Base-by-base conservation (phyloP, 2,797 vertebrate species). In the Xenentodon cancila region DNA sequence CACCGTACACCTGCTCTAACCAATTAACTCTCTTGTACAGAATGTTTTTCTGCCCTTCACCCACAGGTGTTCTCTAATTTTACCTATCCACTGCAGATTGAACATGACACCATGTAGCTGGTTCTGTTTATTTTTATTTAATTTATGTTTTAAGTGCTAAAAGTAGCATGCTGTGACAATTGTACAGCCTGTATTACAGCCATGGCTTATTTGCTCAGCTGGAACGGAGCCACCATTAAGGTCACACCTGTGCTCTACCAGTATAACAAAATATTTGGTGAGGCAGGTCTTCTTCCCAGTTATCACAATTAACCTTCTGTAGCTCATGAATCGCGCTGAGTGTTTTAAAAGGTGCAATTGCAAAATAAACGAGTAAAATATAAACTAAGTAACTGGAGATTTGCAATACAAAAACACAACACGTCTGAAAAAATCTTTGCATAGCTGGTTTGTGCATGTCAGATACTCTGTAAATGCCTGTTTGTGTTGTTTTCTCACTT, bases 141-240 rank as follows among this genome's bases (percentile, higher is more conserved):
- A 20, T 22, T 6, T 13, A 48, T 13, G 19, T 46, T 20, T 42
- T 3, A 6, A 4, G 19, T 50, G 19, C 27, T 40, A 55, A 42
- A 37, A 53, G 51, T 37, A 42, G 20, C 49, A 58, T 65, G 56
- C 48, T 53, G 53, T 45, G 53, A 49, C 56, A 63, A 44, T 21
- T 30, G 22, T 30, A 17, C 27, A 66, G n/a, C 46, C 46, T 48
- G 20, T 40, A 22, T 50, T 53, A 37, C 37, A 47, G 16, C 43
- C 45, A 53, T 16, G 30, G 48, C 70, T 71, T 37, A 18, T 53
- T 68, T 71, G 53, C 21, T 45, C 56, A 61, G 25, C 46, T 59
- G 61, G 54, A 66, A 60, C 53, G 42, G 25, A 50, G 19, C 7
- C 61, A 43, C 30, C 4, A 6, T 45, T 60, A 48, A 65, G 46